Conservation (phyloP, 2,888 invertebrate genomes). For the Adela reaumurella region DNA sequence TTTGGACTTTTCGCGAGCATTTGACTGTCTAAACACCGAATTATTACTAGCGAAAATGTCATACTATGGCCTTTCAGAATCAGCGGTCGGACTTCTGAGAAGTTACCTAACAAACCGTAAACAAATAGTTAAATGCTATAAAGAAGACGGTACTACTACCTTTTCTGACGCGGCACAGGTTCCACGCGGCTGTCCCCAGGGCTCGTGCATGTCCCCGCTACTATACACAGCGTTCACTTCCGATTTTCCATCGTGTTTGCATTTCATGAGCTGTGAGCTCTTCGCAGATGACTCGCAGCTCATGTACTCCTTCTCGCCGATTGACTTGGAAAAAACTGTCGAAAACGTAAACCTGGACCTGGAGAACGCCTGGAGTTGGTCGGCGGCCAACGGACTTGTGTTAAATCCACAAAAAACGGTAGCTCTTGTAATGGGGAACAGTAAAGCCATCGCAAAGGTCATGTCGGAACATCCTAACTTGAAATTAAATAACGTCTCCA, state of each 20-base stretch:
- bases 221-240: background rate
- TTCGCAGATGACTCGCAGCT: background rate
- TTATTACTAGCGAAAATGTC: slow-evolving; percentile 12
- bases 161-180: background rate
- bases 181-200: background rate
- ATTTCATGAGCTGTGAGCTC: background rate
- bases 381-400: background rate
- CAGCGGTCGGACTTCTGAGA: background rate
- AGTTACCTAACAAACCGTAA: background rate
- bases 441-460: background rate
- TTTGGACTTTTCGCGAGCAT: slow-evolving; percentile 19
- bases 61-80: slow-evolving; percentile 7
- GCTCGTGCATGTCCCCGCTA: background rate
- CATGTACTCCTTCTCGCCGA: background rate
- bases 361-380: background rate
- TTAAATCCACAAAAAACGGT: background rate
- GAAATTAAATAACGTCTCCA: background rate
- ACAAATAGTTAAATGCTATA: background rate
- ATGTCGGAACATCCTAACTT: background rate
- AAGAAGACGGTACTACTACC: background rate
- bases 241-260: background rate
- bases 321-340: background rate
- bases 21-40: slow-evolving; percentile 15
- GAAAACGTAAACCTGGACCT: background rate
- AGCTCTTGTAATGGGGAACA: background rate